Evolutionary conservation across 1,140 invertebrate species (phyloP).

Genomic region (Nylanderia fulva): DNA sequence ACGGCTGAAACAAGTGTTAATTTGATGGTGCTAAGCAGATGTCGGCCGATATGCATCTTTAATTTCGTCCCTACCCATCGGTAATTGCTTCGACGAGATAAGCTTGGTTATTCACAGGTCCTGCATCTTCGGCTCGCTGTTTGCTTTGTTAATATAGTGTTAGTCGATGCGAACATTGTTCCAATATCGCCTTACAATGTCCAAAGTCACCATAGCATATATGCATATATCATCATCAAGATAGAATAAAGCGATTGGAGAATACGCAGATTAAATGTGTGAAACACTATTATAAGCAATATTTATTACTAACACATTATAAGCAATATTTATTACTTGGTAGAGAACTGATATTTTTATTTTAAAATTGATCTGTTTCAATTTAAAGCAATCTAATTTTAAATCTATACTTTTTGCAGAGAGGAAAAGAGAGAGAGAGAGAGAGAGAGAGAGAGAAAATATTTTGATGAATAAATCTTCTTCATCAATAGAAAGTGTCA

Average conservation of each 20-base stretch:
- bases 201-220: neutral
- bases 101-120: slow-evolving; percentile 56
- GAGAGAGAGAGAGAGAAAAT: neutral
- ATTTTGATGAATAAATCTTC: slow-evolving; percentile 14
- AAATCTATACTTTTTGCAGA: neutral
- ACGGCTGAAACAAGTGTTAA: slow-evolving; percentile 80
- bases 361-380: neutral
- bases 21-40: slow-evolving; percentile 80
- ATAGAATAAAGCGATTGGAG: neutral
- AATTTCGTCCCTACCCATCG: slow-evolving; percentile 76
- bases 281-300: neutral
- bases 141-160: slow-evolving; percentile 68
- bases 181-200: slow-evolving; percentile 23
- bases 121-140: slow-evolving; percentile 58
- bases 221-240: slow-evolving; percentile 19
- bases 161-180: slow-evolving; percentile 53
- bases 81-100: slow-evolving; percentile 82
- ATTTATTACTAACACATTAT: neutral
- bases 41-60: slow-evolving; percentile 82
- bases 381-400: neutral
- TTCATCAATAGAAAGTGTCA: slow-evolving; percentile 58
- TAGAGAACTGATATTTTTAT: neutral
- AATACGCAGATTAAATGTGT: neutral
- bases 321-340: neutral
- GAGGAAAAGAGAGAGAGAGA: no score